Evolutionary conservation across 2,797 vertebrate genomes (phyloP).

Genomic region (Mionectes olivaceus): DNA sequence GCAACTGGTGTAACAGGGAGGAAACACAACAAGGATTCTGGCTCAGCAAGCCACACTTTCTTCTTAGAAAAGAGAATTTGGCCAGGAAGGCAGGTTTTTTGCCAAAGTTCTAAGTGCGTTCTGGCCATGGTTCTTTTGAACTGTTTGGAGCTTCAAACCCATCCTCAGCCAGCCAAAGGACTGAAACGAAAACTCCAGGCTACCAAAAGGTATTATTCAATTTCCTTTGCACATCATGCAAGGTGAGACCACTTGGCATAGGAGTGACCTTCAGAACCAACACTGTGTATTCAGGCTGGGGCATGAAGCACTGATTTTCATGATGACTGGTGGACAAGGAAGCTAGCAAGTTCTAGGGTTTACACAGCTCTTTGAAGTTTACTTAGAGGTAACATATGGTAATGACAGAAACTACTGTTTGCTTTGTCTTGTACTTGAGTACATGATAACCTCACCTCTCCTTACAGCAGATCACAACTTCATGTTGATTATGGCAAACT

Average conservation of each 20-base stretch:
- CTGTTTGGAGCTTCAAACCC: not conserved
- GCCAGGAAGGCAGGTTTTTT: not conserved
- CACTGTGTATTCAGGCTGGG: not conserved
- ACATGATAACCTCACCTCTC: not conserved
- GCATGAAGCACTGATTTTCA: not conserved
- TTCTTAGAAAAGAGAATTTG: not conserved
- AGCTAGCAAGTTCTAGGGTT: not conserved
- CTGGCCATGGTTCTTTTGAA: not conserved
- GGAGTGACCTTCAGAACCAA: not conserved
- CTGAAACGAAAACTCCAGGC: not conserved
- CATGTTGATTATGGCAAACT: not conserved
- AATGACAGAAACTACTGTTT: not conserved
- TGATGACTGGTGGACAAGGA: not conserved
- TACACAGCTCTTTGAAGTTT: not conserved
- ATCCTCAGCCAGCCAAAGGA: not conserved
- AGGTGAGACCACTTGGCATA: not conserved
- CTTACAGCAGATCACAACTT: not conserved
- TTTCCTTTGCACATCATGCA: not conserved
- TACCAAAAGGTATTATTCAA: not conserved
- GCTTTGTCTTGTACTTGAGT: not conserved
- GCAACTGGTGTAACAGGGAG: not conserved
- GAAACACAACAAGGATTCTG: not conserved
- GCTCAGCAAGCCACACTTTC: not conserved
- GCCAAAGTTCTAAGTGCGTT: not conserved
- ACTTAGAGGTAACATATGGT: not conserved